Evolutionary conservation across 1,140 invertebrate genomes (phyloP).

Genomic region (Hycleus phaleratus): DNA sequence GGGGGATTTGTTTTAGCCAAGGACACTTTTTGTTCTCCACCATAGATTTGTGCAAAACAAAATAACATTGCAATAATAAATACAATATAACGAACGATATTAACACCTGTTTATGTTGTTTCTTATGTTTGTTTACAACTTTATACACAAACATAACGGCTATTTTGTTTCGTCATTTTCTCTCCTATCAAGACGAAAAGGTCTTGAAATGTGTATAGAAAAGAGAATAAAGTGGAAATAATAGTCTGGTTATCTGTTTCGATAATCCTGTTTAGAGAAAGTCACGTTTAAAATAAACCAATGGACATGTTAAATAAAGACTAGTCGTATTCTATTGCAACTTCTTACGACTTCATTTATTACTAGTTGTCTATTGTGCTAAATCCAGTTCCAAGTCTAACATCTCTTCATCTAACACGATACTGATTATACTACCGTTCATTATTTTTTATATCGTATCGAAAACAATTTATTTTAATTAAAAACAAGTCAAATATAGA

Average conservation of each 20-base stretch:
- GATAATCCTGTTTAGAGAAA: conserved; percentile 7
- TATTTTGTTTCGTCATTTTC: background rate
- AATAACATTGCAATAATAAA: conserved; percentile 10
- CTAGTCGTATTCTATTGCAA: conserved; percentile 1
- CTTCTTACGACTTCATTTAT: conserved; percentile 9
- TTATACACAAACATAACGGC: too few species aligned
- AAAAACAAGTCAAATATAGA: background rate
- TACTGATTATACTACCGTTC: too few species aligned
- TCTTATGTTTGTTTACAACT: too few species aligned
- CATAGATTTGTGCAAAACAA: conserved; percentile 5
- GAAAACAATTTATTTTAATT: background rate
- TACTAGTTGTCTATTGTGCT: conserved; percentile 5
- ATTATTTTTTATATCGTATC: background rate
- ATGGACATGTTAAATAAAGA: conserved; percentile 7
- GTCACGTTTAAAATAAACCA: conserved; percentile 6
- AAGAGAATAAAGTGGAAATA: background rate
- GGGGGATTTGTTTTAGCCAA: conserved; percentile 1
- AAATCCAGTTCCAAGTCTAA: conserved; percentile 1
- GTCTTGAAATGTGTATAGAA: background rate
- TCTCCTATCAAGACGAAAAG: conserved; percentile 3
- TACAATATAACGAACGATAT: background rate
- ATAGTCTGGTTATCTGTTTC: conserved; percentile 6
- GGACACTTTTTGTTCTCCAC: background rate
- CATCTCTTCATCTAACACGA: background rate
- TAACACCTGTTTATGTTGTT: conserved; percentile 2